These are phyloP conservation scores for Phyllotis vaccarum DNA, from an alignment of 2,797 vertebrate genomes.

Conservation along the genomic window DNA sequence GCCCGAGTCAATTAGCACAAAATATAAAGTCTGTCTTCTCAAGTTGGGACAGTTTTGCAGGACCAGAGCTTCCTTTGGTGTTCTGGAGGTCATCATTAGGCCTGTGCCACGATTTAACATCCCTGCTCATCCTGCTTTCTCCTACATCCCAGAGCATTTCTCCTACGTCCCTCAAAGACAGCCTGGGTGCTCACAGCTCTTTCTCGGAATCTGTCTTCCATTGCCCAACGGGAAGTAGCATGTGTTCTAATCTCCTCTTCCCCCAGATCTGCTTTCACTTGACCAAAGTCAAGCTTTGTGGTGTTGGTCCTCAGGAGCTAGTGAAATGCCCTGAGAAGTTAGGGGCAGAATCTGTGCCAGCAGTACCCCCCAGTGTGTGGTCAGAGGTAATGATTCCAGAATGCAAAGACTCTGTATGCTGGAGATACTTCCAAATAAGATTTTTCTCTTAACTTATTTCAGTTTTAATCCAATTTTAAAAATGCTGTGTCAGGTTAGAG, in stretches of 20 bases:
- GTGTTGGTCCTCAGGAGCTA: not conserved
- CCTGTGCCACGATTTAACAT: not conserved
- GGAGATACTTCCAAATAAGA: not conserved
- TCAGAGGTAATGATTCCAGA: not conserved
- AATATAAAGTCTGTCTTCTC: not conserved
- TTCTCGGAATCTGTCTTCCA: not conserved
- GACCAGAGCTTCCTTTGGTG: not conserved
- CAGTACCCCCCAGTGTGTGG: not conserved
- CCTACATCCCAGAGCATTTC: not conserved
- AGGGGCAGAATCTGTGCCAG: not conserved
- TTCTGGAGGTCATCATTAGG: not conserved
- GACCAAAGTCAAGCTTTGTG: not conserved
- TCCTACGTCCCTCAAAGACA: not conserved
- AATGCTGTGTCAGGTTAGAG: not conserved
- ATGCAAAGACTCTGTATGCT: too few species aligned
- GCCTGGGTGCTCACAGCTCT: not conserved
- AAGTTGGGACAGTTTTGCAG: not conserved
- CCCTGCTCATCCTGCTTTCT: not conserved
- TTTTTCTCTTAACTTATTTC: not conserved
- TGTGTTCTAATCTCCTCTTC: not conserved
- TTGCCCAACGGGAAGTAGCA: not conserved
- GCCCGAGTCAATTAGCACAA: not conserved
- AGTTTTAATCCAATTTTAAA: slow-evolving; percentile 3
- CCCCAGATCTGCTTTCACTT: not conserved
- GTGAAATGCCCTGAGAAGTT: not conserved